phyloP scores from a whole-genome alignment of 2,888 invertebrate genomes.

The Gisinianus flammeolus region DNA sequence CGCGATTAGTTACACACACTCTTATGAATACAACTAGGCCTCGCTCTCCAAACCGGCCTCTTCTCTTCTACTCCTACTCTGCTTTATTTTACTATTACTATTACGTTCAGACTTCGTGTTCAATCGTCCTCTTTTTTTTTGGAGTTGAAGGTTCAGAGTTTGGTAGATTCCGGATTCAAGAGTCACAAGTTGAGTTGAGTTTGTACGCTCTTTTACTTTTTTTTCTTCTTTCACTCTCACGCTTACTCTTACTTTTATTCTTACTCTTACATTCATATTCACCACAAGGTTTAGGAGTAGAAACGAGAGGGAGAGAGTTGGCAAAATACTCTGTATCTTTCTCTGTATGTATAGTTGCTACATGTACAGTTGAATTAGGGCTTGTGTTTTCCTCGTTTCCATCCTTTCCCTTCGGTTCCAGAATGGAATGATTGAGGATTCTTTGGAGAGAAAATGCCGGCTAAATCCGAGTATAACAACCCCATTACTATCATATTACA shows the following conservation, averaged over 20 bases:
- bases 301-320: not conserved
- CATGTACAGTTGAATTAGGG: not conserved
- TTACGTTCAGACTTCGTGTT: no score
- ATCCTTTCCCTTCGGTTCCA: not conserved
- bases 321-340: not conserved
- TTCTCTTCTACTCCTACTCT: no score
- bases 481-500: constrained; percentile 40
- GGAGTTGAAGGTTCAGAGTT: no score
- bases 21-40: no score
- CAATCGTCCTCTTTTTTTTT: no score
- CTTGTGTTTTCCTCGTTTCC: not conserved
- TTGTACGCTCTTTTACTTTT: no score
- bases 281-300: not conserved
- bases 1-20: not conserved
- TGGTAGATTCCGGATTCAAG: no score
- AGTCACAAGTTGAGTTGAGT: no score
- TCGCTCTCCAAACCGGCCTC: no score
- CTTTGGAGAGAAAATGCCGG: constrained; percentile 22
- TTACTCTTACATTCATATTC: not conserved
- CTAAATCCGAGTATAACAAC: constrained; percentile 34
- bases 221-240: not conserved
- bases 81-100: no score
- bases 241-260: not conserved
- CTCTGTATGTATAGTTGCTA: not conserved
- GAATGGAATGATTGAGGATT: constrained; percentile 26